Conservation (phyloP, 92 coral and sea anemone species). For the Epizoanthus ramosus region DNA sequence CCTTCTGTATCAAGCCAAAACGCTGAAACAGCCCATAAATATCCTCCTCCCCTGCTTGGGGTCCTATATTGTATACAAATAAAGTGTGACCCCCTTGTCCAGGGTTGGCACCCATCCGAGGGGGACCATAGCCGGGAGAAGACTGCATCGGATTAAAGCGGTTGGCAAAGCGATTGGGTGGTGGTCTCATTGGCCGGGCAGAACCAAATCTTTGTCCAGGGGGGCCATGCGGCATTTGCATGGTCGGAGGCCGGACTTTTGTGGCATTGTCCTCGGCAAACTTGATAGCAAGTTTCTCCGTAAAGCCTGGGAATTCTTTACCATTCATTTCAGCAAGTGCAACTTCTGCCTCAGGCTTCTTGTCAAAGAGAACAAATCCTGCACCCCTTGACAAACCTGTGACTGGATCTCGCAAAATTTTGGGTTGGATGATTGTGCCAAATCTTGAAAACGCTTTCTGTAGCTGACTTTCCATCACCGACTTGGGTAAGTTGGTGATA, state of each 20-base stretch:
- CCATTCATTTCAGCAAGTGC: slow-evolving; percentile 72
- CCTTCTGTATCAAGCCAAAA: slow-evolving; percentile 69
- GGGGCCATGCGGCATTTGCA: slow-evolving; percentile 12
- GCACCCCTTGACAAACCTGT: slow-evolving; percentile 76
- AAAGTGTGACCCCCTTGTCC: slow-evolving; percentile 46
- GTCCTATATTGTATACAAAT: slow-evolving; percentile 80
- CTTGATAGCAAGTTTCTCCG: slow-evolving; percentile 63
- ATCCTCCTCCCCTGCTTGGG: slow-evolving; percentile 65
- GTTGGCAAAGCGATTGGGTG: slow-evolving; percentile 65
- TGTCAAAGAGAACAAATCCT: slow-evolving; percentile 74
- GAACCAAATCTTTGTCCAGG: slow-evolving; percentile 50
- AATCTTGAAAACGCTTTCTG: slow-evolving; percentile 53
- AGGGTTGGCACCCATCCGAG: slow-evolving; percentile 37
- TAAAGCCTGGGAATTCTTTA: slow-evolving; percentile 55
- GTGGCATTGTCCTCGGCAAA: slow-evolving; percentile 82
- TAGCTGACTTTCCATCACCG: slow-evolving; percentile 54
- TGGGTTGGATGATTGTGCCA: slow-evolving; percentile 75
- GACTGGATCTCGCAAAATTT: slow-evolving; percentile 66
- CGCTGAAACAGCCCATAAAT: slow-evolving; percentile 69
- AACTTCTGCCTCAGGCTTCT: slow-evolving; percentile 76
- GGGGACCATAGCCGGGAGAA: slow-evolving; percentile 54
- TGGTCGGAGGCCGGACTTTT: slow-evolving; percentile 67
- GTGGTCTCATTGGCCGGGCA: slow-evolving; percentile 75
- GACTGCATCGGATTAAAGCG: slow-evolving; percentile 76
- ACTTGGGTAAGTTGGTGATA: slow-evolving; percentile 76